phyloP scores from a whole-genome alignment of 2,888 invertebrate species.

The Invenusta paracnida region DNA sequence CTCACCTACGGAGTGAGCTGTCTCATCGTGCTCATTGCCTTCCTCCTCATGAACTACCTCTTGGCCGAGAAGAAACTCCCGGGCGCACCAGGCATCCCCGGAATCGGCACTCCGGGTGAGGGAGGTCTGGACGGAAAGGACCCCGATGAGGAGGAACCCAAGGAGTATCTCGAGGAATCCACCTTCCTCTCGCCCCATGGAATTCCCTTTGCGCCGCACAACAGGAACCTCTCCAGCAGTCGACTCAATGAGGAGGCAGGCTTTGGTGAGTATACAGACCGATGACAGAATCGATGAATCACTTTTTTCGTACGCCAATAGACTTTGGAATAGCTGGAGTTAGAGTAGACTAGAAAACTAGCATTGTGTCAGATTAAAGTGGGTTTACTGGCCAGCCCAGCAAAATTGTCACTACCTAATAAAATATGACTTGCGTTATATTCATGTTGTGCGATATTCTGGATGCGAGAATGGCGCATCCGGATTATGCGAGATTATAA shows the following conservation, averaged over 20 bases:
- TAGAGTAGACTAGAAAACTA: too few relatives aligned
- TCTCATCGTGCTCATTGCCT: slow-evolving; percentile 35
- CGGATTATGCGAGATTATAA: too few relatives aligned
- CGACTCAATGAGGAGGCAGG: not conserved
- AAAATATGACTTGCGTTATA: too few relatives aligned
- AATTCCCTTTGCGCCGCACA: slow-evolving; percentile 38
- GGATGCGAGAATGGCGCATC: too few relatives aligned
- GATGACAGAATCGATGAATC: too few relatives aligned
- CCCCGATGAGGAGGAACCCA: slow-evolving; percentile 12
- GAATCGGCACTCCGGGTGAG: not conserved
- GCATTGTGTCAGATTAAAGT: too few relatives aligned
- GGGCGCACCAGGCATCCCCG: not conserved
- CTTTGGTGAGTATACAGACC: too few relatives aligned
- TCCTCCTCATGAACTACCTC: slow-evolving; percentile 38
- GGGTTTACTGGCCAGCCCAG: too few relatives aligned
- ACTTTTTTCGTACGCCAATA: too few relatives aligned
- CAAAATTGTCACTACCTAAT: too few relatives aligned
- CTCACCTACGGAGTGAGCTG: slow-evolving; percentile 31
- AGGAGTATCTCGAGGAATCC: slow-evolving; percentile 34
- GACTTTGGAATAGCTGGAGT: too few relatives aligned
- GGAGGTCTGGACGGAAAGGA: not conserved
- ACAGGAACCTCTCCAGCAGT: slow-evolving; percentile 14
- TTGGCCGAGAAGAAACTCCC: slow-evolving; percentile 33
- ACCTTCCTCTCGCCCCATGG: slow-evolving; percentile 37
- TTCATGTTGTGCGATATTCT: too few relatives aligned